phyloP scores from a whole-genome alignment of 2,113 vertebrate species.

The Epinephelus lanceolatus region DNA sequence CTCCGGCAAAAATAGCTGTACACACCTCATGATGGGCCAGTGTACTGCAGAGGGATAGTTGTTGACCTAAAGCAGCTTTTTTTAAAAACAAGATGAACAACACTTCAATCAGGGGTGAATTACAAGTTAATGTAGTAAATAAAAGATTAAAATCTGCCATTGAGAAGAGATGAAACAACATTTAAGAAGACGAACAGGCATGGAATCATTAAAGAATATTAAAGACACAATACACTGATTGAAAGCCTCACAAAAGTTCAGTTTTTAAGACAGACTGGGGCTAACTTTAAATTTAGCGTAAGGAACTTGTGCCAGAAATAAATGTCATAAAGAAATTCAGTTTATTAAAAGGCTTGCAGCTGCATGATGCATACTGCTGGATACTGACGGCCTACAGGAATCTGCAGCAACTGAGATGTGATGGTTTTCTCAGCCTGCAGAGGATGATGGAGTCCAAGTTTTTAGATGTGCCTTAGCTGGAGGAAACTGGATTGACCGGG shows the following conservation, averaged over 20 bases:
- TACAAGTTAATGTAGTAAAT: neutral
- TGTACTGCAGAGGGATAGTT: neutral
- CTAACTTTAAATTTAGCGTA: neutral
- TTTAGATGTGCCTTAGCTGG: slow-evolving; percentile 9
- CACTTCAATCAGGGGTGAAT: neutral
- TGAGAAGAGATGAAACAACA: neutral
- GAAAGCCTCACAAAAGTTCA: neutral
- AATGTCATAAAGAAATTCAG: neutral
- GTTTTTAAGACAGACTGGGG: neutral
- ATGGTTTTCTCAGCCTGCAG: neutral
- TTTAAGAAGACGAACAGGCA: neutral
- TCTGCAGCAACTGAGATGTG: neutral
- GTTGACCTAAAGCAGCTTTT: neutral
- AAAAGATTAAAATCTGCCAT: neutral
- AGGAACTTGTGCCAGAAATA: neutral
- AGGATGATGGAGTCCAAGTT: neutral
- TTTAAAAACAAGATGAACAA: neutral
- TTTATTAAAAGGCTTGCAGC: neutral
- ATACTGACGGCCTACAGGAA: neutral
- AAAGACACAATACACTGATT: neutral
- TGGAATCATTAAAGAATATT: neutral
- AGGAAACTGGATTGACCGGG: neutral
- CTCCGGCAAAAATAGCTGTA: slow-evolving; percentile 73
- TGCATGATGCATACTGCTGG: neutral
- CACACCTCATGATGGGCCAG: slow-evolving; percentile 70